A percentile compares a stretch with the other conserved stretches of the same genome.
These are phyloP conservation scores for Triplophysa siluroides DNA, from an alignment of 2,113 vertebrate species.

Conservation along the genomic window DNA sequence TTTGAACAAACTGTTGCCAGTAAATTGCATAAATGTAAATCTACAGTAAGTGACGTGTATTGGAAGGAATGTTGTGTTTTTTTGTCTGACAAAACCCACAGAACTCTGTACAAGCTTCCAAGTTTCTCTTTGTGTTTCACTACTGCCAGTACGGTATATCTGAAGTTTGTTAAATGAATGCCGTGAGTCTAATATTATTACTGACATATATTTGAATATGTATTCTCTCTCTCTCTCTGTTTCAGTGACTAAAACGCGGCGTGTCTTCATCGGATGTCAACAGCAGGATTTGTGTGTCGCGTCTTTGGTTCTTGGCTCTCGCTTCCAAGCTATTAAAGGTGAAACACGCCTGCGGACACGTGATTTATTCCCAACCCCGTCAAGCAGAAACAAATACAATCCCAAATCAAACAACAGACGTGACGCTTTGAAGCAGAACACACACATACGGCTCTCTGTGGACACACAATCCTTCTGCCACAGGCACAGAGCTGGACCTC, in stretches of 20 bases:
- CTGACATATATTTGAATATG: no score
- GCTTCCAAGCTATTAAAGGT: not conserved
- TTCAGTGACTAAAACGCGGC: not conserved
- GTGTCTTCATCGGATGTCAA: not conserved
- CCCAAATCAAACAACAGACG: conserved; percentile 34
- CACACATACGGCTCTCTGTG: not conserved
- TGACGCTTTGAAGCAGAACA: conserved; percentile 30
- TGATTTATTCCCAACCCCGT: conserved; percentile 10
- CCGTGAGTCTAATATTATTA: no score
- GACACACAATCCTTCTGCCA: not conserved
- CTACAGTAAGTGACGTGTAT: no score
- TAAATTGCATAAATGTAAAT: no score
- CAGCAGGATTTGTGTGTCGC: not conserved
- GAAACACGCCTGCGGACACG: conserved; percentile 21
- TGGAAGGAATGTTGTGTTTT: no score
- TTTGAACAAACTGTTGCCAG: no score
- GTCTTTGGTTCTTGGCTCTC: conserved; percentile 18
- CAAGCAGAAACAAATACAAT: conserved; percentile 45
- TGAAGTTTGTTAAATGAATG: no score
- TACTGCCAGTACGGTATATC: no score
- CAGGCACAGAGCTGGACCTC: not conserved
- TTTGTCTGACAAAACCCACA: no score
- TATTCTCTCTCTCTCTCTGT: no score
- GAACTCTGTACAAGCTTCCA: no score
- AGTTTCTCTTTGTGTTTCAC: no score